These are phyloP conservation scores for Botrylloides violaceus DNA, from an alignment of 23 tunicate genomes.

Conservation along the genomic window DNA sequence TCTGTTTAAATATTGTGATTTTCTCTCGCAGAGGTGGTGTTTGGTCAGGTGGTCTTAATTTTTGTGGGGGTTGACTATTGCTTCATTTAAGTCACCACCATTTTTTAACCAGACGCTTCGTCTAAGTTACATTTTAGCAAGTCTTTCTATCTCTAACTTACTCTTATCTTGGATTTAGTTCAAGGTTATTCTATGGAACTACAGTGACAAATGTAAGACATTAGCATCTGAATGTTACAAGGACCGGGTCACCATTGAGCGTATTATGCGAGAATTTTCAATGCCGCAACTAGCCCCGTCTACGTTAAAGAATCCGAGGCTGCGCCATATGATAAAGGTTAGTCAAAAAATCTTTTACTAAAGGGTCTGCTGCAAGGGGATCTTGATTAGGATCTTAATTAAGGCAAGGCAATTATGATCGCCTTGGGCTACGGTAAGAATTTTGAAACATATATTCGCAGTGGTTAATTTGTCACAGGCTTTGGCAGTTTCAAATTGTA, in stretches of 20 bases:
- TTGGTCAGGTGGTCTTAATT: background rate
- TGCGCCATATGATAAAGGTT: constrained; percentile 35
- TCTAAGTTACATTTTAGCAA: background rate
- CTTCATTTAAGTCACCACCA: too few species aligned
- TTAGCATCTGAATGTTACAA: constrained; percentile 23
- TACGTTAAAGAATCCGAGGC: constrained; percentile 3
- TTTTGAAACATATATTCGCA: too few species aligned
- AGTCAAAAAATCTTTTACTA: too few species aligned
- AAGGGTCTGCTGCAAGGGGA: too few species aligned
- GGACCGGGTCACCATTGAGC: background rate
- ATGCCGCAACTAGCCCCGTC: constrained; percentile 24
- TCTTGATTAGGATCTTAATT: too few species aligned
- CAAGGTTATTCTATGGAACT: constrained; percentile 41
- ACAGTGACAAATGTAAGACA: constrained; percentile 22
- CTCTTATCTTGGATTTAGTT: constrained; percentile 22
- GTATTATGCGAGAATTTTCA: constrained; percentile 32
- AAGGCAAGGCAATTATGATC: too few species aligned
- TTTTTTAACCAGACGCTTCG: background rate
- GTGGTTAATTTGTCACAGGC: too few species aligned
- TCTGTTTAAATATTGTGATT: too few species aligned
- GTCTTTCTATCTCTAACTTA: background rate
- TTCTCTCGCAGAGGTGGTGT: too few species aligned
- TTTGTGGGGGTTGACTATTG: background rate
- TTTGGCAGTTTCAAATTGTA: too few species aligned
- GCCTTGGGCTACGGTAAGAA: too few species aligned